Percentiles rank a stretch among this genome's conserved stretches.
These are phyloP conservation scores for Gavialis gangeticus DNA, from an alignment of 2,113 vertebrate species.

Conservation along the genomic window DNA sequence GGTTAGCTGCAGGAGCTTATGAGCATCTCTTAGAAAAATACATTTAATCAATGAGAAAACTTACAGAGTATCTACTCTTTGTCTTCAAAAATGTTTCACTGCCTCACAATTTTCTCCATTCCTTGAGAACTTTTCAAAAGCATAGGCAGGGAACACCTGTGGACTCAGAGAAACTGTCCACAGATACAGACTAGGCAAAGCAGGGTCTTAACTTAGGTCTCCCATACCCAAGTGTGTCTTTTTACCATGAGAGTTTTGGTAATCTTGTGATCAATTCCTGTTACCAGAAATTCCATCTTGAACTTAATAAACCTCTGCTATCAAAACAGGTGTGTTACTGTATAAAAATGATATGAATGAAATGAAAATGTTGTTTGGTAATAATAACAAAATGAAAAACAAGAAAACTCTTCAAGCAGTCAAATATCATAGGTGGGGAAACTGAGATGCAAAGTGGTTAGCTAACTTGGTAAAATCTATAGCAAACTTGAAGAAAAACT, in stretches of 20 bases:
- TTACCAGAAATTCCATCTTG: too few species aligned
- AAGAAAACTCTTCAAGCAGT: not conserved
- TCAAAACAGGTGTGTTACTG: not conserved
- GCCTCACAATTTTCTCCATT: not conserved
- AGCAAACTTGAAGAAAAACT: not conserved
- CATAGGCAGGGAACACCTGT: too few species aligned
- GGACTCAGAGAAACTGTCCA: too few species aligned
- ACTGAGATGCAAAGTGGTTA: not conserved
- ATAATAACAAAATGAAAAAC: too few species aligned
- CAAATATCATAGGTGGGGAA: not conserved
- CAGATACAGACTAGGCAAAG: too few species aligned
- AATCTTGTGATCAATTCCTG: too few species aligned
- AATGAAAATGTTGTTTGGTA: too few species aligned
- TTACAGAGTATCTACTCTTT: rapidly evolving
- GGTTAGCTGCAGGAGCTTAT: not conserved
- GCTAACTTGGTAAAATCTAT: not conserved
- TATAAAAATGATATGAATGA: too few species aligned
- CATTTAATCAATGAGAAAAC: not conserved
- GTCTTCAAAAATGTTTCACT: not conserved
- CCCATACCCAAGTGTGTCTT: too few species aligned
- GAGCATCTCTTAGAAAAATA: not conserved
- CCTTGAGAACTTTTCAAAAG: not conserved
- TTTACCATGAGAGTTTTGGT: too few species aligned
- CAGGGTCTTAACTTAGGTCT: too few species aligned
- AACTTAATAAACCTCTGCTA: not conserved